phyloP scores from a whole-genome alignment of 2,888 invertebrate genomes.

The Acrocyrtus sp. region DNA sequence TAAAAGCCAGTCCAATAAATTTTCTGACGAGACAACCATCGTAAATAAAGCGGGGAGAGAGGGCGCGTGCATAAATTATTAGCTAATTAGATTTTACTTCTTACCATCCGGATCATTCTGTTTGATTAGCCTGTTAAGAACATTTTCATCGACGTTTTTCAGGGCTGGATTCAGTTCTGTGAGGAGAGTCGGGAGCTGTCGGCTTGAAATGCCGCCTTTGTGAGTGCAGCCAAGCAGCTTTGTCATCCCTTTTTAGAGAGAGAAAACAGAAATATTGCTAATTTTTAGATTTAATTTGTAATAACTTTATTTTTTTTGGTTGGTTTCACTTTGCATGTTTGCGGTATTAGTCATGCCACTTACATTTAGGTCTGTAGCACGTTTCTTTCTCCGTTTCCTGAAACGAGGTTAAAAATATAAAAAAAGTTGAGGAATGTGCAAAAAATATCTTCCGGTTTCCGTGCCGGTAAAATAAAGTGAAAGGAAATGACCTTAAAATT shows the following conservation, averaged over 20 bases:
- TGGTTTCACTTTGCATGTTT: no score
- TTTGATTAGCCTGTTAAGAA: constrained; percentile 22
- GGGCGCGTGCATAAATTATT: neutral
- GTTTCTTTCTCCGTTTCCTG: constrained; percentile 44
- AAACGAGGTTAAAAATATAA: neutral
- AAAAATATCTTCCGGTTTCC: no score
- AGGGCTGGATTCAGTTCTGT: constrained; percentile 25
- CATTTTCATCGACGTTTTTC: constrained; percentile 23
- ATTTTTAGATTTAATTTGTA: neutral
- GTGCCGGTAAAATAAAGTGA: no score
- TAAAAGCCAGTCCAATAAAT: no score
- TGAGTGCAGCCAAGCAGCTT: constrained; percentile 27
- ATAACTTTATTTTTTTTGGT: neutral
- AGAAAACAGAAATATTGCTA: neutral
- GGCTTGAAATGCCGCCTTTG: constrained; percentile 28
- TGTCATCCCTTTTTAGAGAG: constrained; percentile 40
- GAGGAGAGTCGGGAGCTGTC: constrained; percentile 26
- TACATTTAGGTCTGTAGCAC: constrained; percentile 40
- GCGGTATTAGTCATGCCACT: no score
- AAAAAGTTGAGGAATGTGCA: neutral
- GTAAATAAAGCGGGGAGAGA: neutral
- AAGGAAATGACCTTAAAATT: neutral
- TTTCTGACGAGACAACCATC: neutral
- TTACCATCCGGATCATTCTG: constrained; percentile 34
- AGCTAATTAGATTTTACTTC: neutral